Conservation (phyloP, 2,797 vertebrate genomes). For the Aythya fuligula region DNA sequence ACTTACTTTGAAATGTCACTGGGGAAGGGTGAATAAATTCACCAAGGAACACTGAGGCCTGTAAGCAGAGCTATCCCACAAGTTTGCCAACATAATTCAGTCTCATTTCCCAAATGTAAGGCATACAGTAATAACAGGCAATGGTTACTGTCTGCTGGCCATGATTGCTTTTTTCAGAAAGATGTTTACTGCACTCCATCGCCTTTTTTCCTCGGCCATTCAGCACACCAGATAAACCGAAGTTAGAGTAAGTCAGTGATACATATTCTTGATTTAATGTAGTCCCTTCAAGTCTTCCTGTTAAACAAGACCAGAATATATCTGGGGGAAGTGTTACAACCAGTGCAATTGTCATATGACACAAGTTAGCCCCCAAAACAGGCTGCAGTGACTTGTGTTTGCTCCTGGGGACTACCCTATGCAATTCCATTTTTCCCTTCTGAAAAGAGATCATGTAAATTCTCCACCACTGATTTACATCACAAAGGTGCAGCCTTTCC, state of each 20-base stretch:
- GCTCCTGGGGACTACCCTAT: background rate
- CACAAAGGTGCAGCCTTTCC: background rate
- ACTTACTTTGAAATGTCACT: background rate
- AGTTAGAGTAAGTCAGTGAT: background rate
- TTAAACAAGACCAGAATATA: background rate
- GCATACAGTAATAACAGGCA: background rate
- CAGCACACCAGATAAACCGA: background rate
- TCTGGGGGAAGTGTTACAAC: background rate
- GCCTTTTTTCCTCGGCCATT: background rate
- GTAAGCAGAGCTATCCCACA: background rate
- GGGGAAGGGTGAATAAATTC: background rate
- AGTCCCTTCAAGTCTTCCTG: background rate
- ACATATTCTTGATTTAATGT: background rate
- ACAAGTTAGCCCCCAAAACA: background rate
- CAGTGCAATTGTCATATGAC: background rate
- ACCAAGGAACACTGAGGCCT: background rate
- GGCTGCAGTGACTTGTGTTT: accelerated
- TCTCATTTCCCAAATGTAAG: background rate
- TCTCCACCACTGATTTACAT: background rate
- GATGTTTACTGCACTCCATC: background rate
- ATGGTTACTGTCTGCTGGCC: background rate
- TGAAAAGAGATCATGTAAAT: background rate
- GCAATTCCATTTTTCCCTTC: background rate
- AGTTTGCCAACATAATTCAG: background rate
- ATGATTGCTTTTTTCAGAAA: background rate